Percentiles rank a stretch among this genome's conserved stretches.
These are phyloP conservation scores for Aplocera efformata DNA, from an alignment of 2,888 invertebrate genomes.

Conservation along the genomic window DNA sequence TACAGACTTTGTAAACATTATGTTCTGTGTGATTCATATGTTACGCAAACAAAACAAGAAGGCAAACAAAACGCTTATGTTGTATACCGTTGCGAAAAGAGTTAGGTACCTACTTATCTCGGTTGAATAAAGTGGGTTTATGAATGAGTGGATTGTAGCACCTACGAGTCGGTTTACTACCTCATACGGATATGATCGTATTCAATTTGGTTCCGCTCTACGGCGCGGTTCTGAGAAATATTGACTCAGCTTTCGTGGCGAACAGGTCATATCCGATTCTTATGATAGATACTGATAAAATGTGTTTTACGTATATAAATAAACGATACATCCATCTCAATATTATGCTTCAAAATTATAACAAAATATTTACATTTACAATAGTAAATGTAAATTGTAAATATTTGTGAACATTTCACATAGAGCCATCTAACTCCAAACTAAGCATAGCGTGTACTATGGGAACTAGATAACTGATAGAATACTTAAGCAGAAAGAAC, in stretches of 20 bases:
- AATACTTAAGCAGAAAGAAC: too few relatives aligned
- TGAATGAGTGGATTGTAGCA: slow-evolving; percentile 58
- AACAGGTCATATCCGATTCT: slow-evolving; percentile 57
- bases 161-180: slow-evolving; percentile 38
- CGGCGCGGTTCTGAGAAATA: slow-evolving; percentile 42
- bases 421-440: too few relatives aligned
- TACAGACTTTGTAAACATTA: slow-evolving; percentile 36
- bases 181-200: slow-evolving; percentile 40
- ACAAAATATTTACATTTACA: too few relatives aligned
- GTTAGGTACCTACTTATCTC: slow-evolving; percentile 41
- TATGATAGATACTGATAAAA: slow-evolving; percentile 25
- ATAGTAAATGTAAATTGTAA: too few relatives aligned
- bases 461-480: too few relatives aligned
- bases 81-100: slow-evolving; percentile 32
- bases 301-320: background rate
- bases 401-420: too few relatives aligned
- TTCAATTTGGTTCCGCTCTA: slow-evolving; percentile 44
- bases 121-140: slow-evolving; percentile 48
- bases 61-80: slow-evolving; percentile 40
- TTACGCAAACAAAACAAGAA: slow-evolving; percentile 51
- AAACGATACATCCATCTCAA: slow-evolving; percentile 16
- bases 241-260: slow-evolving; percentile 42
- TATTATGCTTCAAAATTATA: slow-evolving; percentile 8
- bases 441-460: too few relatives aligned
- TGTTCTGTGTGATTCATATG: slow-evolving; percentile 48